Evolutionary conservation across 2,113 vertebrate genomes (phyloP), one percentile per base, ranked within the genome.

Genomic region (Grantiella picta): DNA sequence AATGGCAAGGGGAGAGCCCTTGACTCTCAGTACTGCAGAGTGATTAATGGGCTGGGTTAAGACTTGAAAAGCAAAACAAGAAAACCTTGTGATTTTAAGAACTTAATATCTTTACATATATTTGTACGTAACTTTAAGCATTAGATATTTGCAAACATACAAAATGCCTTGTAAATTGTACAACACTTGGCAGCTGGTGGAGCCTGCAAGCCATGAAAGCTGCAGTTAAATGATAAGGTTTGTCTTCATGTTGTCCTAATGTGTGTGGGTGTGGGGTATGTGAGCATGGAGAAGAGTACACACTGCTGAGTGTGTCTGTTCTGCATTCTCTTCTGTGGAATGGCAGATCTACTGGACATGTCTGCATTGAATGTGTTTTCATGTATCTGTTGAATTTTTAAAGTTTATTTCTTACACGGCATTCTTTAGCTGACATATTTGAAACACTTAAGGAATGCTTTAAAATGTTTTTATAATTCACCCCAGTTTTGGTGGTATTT

Each of bases 161-260:
- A 50, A 31, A 89, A 59, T 88, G 86, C 29, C 36, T 83, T 63
- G 64, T 72, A 49, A 75, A 24, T 2, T 40, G 24, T 72, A 21
- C 6, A n/a, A 44, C 2, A 1, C 40, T 64, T 79, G 31, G 75
- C 60, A 80, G 57, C 50, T 80, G 61, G 36, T 45, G 54, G 57
- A 86, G 82, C 36, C 63, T 88, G 40, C 23, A 54, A 90, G 29
- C 59, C 59, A 29, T 79, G 59, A 57, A 86, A 80, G 36, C 59
- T 93, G 90, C 85, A 65, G 66, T 76, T 72, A 72, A 72, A 36
- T 60, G 92, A 82, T 90, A 82, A 90, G 85, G 75, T 54, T 94
- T 93, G 88, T 66, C 59, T 82, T 75, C 6, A 4, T 54, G 66
- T 45, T 56, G 63, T 2, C 81, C 50, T 86, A 20, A 23, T 22